Evolutionary conservation across 2,888 invertebrate species (phyloP).

Genomic region (Callinectes sapidus): DNA sequence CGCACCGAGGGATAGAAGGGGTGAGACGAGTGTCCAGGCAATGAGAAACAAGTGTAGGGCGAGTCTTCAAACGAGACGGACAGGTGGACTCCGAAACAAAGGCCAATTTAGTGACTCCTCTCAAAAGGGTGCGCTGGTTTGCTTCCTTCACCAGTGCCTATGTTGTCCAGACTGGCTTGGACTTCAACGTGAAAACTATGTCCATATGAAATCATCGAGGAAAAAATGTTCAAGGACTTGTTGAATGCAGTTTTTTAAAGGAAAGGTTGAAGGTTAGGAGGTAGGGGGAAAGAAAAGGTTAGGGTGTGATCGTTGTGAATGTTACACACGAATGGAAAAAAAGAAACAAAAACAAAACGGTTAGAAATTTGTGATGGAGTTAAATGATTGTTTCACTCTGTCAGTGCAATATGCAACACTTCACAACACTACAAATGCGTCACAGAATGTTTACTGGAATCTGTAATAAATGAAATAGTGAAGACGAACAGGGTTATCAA

Average conservation of each 20-base stretch:
- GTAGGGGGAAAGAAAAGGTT: too few species aligned
- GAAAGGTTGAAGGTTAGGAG: too few species aligned
- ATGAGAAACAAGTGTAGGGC: not conserved
- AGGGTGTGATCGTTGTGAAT: too few species aligned
- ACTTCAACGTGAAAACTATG: not conserved
- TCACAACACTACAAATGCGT: too few species aligned
- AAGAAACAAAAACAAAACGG: not conserved
- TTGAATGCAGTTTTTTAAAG: too few species aligned
- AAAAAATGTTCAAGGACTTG: too few species aligned
- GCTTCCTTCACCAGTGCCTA: not conserved
- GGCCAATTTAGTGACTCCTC: not conserved
- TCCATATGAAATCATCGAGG: not conserved
- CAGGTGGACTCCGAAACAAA: constrained; percentile 20
- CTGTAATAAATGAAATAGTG: too few species aligned
- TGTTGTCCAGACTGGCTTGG: not conserved
- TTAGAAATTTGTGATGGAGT: not conserved
- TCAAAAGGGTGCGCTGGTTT: not conserved
- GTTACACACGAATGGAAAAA: too few species aligned
- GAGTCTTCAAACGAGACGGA: not conserved
- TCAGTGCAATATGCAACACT: too few species aligned
- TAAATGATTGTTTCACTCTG: not conserved
- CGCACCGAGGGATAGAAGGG: not conserved
- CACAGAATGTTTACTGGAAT: too few species aligned
- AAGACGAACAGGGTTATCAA: too few species aligned
- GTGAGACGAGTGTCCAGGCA: not conserved